Evolutionary conservation across 1,140 invertebrate species (phyloP).

Genomic region (Glomeris maerens): DNA sequence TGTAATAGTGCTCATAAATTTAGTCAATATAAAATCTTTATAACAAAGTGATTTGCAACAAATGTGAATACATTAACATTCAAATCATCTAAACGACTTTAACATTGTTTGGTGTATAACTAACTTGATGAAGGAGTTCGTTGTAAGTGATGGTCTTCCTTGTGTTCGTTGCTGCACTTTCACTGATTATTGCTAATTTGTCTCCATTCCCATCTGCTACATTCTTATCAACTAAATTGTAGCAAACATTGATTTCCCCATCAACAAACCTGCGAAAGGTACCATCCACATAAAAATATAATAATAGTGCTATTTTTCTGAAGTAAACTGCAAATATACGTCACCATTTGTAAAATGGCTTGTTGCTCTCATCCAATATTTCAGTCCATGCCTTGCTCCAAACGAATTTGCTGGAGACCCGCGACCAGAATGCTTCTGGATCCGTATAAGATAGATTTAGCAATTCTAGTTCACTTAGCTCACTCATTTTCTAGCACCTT

Average conservation of each 20-base stretch:
- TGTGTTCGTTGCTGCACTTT: slow-evolving; percentile 68
- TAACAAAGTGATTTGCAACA: no score
- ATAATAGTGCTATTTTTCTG: no score
- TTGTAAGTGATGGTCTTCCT: slow-evolving; percentile 60
- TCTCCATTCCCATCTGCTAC: slow-evolving; percentile 44
- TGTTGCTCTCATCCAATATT: slow-evolving; percentile 65
- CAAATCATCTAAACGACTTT: no score
- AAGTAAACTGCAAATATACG: no score
- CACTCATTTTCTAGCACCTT: no score
- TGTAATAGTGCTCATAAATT: no score
- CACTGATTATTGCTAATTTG: slow-evolving; percentile 62
- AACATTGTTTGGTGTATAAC: no score
- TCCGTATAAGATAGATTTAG: no score
- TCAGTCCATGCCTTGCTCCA: slow-evolving; percentile 73
- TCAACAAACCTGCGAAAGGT: slow-evolving; percentile 54
- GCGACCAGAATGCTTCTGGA: slow-evolving; percentile 74
- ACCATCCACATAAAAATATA: not conserved
- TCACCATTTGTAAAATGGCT: slow-evolving; percentile 80
- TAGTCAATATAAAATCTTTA: no score
- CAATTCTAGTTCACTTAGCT: no score
- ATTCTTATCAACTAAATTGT: slow-evolving; percentile 83
- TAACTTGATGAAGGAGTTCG: slow-evolving; percentile 63
- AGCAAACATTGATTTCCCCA: slow-evolving; percentile 79
- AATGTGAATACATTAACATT: no score
- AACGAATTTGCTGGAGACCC: slow-evolving; percentile 50